Conservation (phyloP, 23 tunicate species). For the Halocynthia roretzi region DNA sequence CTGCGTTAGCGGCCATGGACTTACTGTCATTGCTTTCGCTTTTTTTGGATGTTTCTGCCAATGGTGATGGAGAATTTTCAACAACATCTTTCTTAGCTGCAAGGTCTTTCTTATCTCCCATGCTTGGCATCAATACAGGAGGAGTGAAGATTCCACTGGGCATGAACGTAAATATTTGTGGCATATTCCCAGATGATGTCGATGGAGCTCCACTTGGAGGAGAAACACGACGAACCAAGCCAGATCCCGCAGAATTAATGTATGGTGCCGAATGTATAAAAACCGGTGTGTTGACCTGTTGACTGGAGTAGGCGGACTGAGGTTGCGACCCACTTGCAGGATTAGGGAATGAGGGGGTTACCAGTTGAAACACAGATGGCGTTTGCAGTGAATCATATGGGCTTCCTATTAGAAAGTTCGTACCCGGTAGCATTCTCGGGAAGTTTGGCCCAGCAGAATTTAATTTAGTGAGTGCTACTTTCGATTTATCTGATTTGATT, state of each 20-base stretch:
- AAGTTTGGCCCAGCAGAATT: background rate
- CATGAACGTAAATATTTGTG: conserved; percentile 83
- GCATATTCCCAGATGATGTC: conserved; percentile 22
- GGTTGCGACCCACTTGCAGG: background rate
- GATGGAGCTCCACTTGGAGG: conserved; percentile 19
- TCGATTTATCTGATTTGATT: background rate
- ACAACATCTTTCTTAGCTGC: too few relatives aligned
- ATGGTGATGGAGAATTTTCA: too few relatives aligned
- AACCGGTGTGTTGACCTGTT: conserved; percentile 76
- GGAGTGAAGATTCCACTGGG: conserved; percentile 37
- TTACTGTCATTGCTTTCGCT: conserved; percentile 21
- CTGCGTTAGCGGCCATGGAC: conserved; percentile 6
- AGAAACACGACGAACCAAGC: conserved; percentile 34
- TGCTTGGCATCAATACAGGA: conserved; percentile 33
- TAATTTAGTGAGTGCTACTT: background rate
- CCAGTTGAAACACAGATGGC: conserved; percentile 27
- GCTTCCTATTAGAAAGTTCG: conserved; percentile 5
- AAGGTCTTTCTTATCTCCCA: conserved; percentile 3
- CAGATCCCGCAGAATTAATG: conserved; percentile 34
- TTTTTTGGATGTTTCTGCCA: conserved; percentile 1
- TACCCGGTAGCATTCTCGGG: conserved; percentile 12
- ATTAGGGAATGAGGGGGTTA: conserved; percentile 24
- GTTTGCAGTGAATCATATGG: conserved; percentile 21
- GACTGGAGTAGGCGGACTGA: conserved; percentile 10
- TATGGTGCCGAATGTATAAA: conserved; percentile 70